These are phyloP conservation scores for Drosophila histrio DNA, from an alignment of 2,888 invertebrate species.

Conservation along the genomic window DNA sequence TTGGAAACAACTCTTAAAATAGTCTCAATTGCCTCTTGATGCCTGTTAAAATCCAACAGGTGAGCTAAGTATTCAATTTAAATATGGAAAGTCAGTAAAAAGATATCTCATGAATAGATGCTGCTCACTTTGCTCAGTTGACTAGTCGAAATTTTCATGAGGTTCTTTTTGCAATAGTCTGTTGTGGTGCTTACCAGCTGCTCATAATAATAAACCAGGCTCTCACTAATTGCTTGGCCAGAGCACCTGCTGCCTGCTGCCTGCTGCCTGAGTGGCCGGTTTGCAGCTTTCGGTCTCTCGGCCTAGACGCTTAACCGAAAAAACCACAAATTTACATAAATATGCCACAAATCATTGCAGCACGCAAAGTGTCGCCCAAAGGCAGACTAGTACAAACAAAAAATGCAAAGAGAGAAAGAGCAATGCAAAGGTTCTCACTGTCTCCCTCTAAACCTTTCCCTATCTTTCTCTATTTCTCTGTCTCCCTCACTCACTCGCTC, in stretches of 20 bases:
- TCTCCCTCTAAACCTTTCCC: background rate
- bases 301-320: slow-evolving; percentile 52
- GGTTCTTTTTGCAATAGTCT: background rate
- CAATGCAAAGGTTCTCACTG: background rate
- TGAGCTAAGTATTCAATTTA: background rate
- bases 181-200: slow-evolving; percentile 21
- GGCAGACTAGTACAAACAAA: slow-evolving; percentile 15
- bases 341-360: slow-evolving; percentile 80
- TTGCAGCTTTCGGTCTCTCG: slow-evolving; percentile 19
- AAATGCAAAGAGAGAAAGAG: background rate
- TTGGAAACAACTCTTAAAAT: too few species aligned
- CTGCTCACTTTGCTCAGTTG: background rate
- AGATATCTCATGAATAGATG: slow-evolving; percentile 19
- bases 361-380: slow-evolving; percentile 51
- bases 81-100: background rate
- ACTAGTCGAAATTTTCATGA: background rate
- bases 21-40: background rate
- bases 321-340: slow-evolving; percentile 81
- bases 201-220: slow-evolving; percentile 42
- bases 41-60: background rate
- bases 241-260: slow-evolving; percentile 64
- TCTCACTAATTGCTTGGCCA: slow-evolving; percentile 77
- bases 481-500: too few species aligned
- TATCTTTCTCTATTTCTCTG: background rate
- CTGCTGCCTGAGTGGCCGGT: slow-evolving; percentile 13